phyloP scores from a whole-genome alignment of 2,797 vertebrate genomes.

The Denticeps clupeoides region DNA sequence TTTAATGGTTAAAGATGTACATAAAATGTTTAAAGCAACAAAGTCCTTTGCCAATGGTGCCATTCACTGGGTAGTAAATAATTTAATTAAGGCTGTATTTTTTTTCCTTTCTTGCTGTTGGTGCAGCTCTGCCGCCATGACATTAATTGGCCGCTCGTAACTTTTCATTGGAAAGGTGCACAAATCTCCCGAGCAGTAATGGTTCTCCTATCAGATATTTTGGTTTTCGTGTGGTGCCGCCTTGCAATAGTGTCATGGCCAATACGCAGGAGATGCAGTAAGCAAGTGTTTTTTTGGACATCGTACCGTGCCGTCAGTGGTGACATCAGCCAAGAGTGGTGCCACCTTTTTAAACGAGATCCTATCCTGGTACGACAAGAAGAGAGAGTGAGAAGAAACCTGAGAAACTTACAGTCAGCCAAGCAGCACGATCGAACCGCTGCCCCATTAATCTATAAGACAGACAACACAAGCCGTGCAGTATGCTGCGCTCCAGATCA shows the following conservation, averaged over 20 bases:
- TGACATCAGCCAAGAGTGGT: constrained; percentile 15
- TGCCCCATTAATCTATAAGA: background rate
- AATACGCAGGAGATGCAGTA: constrained; percentile 21
- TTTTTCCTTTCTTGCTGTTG: constrained; percentile 36
- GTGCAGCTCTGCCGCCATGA: constrained; percentile 27
- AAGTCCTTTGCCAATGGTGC: constrained; percentile 30
- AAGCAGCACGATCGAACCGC: background rate
- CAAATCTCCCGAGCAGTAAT: no score
- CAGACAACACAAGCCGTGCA: constrained; percentile 3
- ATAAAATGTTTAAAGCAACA: constrained; percentile 54
- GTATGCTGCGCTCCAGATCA: constrained; percentile 8
- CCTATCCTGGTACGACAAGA: constrained; percentile 12
- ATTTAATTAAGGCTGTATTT: constrained; percentile 32
- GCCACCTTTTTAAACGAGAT: constrained; percentile 18
- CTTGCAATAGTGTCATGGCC: constrained; percentile 13
- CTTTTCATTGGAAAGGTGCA: constrained; percentile 20
- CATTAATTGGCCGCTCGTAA: constrained; percentile 34
- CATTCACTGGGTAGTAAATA: constrained; percentile 36
- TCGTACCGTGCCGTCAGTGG: no score
- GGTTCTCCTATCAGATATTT: no score
- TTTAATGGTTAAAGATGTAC: constrained; percentile 48
- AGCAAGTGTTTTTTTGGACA: no score
- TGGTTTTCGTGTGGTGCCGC: constrained; percentile 17
- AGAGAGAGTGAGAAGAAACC: constrained; percentile 13
- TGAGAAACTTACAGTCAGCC: constrained; percentile 9